These are phyloP conservation scores for Urocynchramus pylzowi DNA, from an alignment of 2,113 vertebrate genomes.

Conservation along the genomic window DNA sequence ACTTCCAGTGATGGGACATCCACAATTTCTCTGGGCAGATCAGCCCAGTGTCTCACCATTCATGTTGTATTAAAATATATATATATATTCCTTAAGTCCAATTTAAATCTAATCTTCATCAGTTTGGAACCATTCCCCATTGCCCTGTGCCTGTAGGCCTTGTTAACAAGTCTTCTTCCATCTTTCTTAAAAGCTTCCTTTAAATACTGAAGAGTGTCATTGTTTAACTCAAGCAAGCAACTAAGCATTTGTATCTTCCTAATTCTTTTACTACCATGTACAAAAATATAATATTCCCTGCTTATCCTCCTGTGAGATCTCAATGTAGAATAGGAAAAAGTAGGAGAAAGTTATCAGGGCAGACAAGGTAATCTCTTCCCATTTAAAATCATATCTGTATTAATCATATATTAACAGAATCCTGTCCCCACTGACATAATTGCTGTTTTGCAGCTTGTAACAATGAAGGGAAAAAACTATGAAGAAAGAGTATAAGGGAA, in stretches of 20 bases:
- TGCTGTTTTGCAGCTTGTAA: not conserved
- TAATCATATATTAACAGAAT: not conserved
- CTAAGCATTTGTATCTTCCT: not conserved
- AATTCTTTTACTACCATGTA: not conserved
- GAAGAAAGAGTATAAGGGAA: not conserved
- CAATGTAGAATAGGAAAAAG: not conserved
- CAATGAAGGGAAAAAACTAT: not conserved
- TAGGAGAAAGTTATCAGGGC: not conserved
- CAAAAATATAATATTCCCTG: not conserved
- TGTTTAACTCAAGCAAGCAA: not conserved
- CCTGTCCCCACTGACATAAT: not conserved
- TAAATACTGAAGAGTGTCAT: not conserved
- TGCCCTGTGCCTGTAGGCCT: accelerated
- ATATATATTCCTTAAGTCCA: not conserved
- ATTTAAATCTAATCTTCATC: not conserved
- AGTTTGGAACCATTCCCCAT: not conserved
- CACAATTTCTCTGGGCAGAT: not conserved
- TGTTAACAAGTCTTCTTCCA: not conserved
- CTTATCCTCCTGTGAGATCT: not conserved
- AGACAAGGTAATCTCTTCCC: not conserved
- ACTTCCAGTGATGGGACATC: not conserved
- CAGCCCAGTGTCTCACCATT: not conserved
- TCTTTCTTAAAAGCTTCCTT: not conserved
- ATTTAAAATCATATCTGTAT: not conserved
- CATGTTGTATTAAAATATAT: too few species aligned